Evolutionary conservation across 2,113 vertebrate species (phyloP).

Genomic region (Coturnix japonica): DNA sequence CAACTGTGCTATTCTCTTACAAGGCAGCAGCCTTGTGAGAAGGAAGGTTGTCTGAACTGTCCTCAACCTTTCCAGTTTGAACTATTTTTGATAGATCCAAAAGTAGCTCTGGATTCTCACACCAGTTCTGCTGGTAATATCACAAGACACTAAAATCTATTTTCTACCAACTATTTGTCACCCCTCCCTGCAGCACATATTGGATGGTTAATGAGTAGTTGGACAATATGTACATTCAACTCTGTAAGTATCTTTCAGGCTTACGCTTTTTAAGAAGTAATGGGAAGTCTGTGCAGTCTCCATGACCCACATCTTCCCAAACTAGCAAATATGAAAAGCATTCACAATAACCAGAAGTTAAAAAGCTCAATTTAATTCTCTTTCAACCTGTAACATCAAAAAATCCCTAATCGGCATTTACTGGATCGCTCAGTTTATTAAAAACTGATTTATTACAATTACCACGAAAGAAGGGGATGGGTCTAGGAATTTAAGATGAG

Average conservation of each 20-base stretch:
- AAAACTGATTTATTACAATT: constrained; percentile 11
- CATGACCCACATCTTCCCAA: not conserved
- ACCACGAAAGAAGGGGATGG: not conserved
- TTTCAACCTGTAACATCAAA: not conserved
- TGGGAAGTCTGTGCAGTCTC: not conserved
- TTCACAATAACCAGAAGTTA: not conserved
- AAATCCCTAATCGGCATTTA: not conserved
- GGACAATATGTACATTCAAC: not conserved
- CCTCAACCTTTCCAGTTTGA: constrained; percentile 31
- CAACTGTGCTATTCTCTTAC: not conserved
- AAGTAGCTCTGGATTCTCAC: constrained; percentile 59
- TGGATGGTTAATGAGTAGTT: not conserved
- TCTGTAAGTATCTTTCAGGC: not conserved
- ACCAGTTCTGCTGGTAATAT: constrained; percentile 8
- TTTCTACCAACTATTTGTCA: constrained; percentile 29
- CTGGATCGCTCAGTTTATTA: constrained; percentile 3
- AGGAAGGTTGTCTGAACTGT: constrained; percentile 35
- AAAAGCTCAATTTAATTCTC: constrained; percentile 23
- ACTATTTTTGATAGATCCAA: constrained; percentile 47
- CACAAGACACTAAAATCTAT: constrained; percentile 14
- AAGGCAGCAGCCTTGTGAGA: not conserved
- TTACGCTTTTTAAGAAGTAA: not conserved
- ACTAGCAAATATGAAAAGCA: not conserved
- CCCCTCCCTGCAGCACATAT: not conserved
- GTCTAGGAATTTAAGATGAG: not conserved